These are phyloP conservation scores for Dipodomys spectabilis DNA, from an alignment of 2,113 vertebrate genomes.

Conservation along the genomic window DNA sequence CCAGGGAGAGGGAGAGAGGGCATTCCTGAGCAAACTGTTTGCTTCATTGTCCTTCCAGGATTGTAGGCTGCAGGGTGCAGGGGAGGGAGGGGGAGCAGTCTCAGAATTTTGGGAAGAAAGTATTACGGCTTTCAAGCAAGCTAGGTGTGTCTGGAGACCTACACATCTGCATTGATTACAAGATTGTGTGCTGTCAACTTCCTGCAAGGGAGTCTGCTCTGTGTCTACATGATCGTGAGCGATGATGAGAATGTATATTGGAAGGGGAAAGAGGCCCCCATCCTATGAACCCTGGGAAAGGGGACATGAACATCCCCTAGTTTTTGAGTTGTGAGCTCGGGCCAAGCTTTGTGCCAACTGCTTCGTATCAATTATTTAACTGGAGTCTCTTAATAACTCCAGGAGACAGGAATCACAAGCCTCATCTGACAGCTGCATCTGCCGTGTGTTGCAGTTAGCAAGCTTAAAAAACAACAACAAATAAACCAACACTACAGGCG, in stretches of 20 bases:
- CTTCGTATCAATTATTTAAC: slow-evolving; percentile 24
- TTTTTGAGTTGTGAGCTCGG: neutral
- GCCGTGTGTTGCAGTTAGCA: slow-evolving; percentile 48
- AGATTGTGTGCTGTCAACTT: accelerated
- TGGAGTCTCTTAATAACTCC: neutral
- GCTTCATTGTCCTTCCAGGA: neutral
- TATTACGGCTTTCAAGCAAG: accelerated
- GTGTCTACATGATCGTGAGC: neutral
- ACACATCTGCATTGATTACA: neutral
- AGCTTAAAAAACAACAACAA: slow-evolving; percentile 56
- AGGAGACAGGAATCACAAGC: neutral
- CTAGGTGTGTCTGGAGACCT: too few species aligned
- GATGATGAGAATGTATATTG: neutral
- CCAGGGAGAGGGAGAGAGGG: neutral
- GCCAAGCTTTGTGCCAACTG: neutral
- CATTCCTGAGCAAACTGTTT: slow-evolving; percentile 33
- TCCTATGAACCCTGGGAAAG: neutral
- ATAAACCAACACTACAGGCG: neutral
- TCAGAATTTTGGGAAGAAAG: neutral
- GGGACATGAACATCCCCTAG: neutral
- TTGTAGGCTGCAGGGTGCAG: neutral
- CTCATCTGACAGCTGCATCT: neutral
- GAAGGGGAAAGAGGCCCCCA: neutral
- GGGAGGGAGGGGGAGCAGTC: neutral
- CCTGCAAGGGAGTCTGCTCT: neutral